Percentiles rank a stretch among this genome's conserved stretches.
These are phyloP conservation scores for Acinonyx jubatus DNA, from an alignment of 2,113 vertebrate species.

Conservation along the genomic window DNA sequence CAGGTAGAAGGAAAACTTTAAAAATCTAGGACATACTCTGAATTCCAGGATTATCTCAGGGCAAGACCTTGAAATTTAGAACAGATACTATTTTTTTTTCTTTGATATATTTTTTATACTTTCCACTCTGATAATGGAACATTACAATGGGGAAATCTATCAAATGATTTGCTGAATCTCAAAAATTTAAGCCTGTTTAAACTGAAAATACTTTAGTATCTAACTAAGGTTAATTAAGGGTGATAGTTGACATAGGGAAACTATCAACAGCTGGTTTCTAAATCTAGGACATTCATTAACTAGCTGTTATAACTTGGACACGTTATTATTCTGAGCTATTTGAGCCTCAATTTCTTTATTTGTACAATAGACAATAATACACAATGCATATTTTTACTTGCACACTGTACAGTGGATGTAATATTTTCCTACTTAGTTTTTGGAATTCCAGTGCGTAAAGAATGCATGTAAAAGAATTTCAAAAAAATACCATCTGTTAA, in stretches of 20 bases:
- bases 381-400: background rate
- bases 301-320: background rate
- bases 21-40: background rate
- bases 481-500: background rate
- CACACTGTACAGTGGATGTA: background rate
- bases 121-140: background rate
- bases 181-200: conserved; percentile 37
- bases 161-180: conserved; percentile 33
- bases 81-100: background rate
- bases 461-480: background rate
- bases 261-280: background rate
- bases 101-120: background rate
- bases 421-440: background rate
- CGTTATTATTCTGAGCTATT: conserved; percentile 16
- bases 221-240: background rate
- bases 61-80: conserved; percentile 6
- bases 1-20: background rate
- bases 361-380: background rate
- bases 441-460: background rate
- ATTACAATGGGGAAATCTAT: background rate
- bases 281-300: background rate
- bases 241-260: background rate
- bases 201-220: background rate
- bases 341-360: background rate
- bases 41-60: conserved; percentile 36